Percentiles rank a stretch among this genome's conserved stretches.
Evolutionary conservation across 2,797 vertebrate species (phyloP).

Genomic region (Geotrypetes seraphini): DNA sequence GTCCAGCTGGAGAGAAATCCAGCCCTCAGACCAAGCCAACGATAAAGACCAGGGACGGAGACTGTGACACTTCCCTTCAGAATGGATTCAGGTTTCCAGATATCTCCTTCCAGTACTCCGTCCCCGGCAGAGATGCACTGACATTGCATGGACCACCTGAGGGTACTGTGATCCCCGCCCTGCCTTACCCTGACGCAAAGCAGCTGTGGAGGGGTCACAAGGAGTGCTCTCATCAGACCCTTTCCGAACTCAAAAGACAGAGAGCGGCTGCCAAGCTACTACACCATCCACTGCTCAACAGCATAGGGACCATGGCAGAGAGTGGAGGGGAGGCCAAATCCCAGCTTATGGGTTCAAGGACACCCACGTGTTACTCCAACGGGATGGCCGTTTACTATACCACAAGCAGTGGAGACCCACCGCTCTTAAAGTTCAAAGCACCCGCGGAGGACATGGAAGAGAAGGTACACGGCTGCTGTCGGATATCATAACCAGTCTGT

Average conservation of each 20-base stretch:
- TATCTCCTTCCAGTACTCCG: conserved; percentile 55
- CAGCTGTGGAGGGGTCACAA: conserved; percentile 63
- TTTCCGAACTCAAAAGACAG: conserved; percentile 90
- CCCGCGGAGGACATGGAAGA: conserved; percentile 83
- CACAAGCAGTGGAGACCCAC: conserved; percentile 86
- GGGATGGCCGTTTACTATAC: conserved; percentile 85
- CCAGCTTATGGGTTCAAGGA: conserved; percentile 69
- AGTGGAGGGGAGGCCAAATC: conserved; percentile 58
- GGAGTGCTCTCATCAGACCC: conserved; percentile 70
- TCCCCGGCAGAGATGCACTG: conserved; percentile 47
- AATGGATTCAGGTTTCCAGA: conserved; percentile 51
- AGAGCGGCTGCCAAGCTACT: conserved; percentile 80
- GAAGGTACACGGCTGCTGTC: conserved; percentile 78
- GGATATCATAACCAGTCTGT: conserved; percentile 81
- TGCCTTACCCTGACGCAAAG: conserved; percentile 37
- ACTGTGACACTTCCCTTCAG: conserved; percentile 54
- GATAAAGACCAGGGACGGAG: conserved; percentile 48
- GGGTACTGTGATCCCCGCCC: conserved; percentile 19
- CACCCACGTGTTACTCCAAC: conserved; percentile 84
- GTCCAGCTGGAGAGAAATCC: conserved; percentile 57
- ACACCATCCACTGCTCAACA: conserved; percentile 78
- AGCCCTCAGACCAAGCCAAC: conserved; percentile 51
- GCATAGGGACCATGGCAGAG: conserved; percentile 45
- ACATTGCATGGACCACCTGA: conserved; percentile 38
- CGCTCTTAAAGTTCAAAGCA: conserved; percentile 86